phyloP scores from a whole-genome alignment of 2,888 invertebrate genomes.

The Rhingia campestris region DNA sequence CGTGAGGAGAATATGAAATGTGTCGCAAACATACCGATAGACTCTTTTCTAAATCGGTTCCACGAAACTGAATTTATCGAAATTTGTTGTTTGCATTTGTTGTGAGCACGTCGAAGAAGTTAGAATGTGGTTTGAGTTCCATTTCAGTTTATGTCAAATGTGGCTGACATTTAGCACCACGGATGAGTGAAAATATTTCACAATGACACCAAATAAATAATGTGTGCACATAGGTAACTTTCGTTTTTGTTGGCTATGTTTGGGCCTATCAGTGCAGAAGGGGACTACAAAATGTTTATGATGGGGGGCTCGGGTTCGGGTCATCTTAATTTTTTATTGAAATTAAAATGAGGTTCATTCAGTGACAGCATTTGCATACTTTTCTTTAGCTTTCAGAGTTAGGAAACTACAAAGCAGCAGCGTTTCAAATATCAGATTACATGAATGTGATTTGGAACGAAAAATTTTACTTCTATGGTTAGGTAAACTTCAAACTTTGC shows the following conservation, averaged over 20 bases:
- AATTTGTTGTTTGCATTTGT: constrained; percentile 7
- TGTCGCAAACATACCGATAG: not conserved
- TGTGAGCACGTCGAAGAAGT: not conserved
- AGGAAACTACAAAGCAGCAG: no score
- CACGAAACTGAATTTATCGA: constrained; percentile 20
- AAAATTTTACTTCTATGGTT: no score
- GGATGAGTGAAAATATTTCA: not conserved
- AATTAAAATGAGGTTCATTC: no score
- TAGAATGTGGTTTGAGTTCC: not conserved
- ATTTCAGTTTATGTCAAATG: constrained; percentile 11
- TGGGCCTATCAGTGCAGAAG: not conserved
- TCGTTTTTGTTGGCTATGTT: not conserved
- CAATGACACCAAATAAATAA: not conserved
- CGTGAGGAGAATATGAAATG: constrained; percentile 32
- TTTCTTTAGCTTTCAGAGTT: no score
- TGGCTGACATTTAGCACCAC: constrained; percentile 10
- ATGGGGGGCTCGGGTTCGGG: no score
- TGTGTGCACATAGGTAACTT: not conserved
- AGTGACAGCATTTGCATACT: no score
- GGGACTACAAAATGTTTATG: not conserved
- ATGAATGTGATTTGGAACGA: no score
- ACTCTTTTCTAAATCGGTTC: not conserved
- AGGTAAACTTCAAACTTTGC: no score
- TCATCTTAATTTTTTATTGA: no score
- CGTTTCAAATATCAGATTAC: no score